phyloP scores from a whole-genome alignment of 2,888 invertebrate genomes.

The Callyntrura sp. region DNA sequence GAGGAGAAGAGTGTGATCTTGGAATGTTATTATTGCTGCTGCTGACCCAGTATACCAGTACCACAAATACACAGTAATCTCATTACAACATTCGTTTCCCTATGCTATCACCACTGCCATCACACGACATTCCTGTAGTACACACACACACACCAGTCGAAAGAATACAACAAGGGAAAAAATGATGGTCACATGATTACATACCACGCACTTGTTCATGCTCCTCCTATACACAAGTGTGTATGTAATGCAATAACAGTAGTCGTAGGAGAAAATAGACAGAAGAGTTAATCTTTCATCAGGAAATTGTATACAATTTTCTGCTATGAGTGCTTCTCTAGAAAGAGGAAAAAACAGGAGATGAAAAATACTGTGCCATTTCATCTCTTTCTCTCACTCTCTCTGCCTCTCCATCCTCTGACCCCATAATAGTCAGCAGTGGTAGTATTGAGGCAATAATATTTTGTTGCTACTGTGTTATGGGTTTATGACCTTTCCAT shows the following conservation, averaged over 20 bases:
- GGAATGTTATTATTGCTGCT: neutral
- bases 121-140: neutral
- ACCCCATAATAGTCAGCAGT: neutral
- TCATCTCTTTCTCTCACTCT: slow-evolving; percentile 7
- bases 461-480: neutral
- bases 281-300: slow-evolving; percentile 48
- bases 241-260: neutral
- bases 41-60: slow-evolving; percentile 53
- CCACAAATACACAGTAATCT: slow-evolving; percentile 50
- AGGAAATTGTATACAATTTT: slow-evolving; percentile 22
- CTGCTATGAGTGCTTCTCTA: too few species aligned
- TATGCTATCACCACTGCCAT: neutral
- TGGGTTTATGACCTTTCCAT: slow-evolving; percentile 41
- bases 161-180: neutral
- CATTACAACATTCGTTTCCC: slow-evolving; percentile 28
- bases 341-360: neutral
- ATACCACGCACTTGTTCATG: slow-evolving; percentile 33
- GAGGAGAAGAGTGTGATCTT: neutral
- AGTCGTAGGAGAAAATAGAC: neutral
- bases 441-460: neutral
- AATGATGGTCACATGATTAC: slow-evolving; percentile 41
- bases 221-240: neutral
- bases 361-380: slow-evolving; percentile 19
- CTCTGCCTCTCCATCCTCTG: neutral
- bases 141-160: too few species aligned